These are phyloP conservation scores for Drosophila leontia DNA, from an alignment of 1,140 invertebrate species.

Conservation along the genomic window DNA sequence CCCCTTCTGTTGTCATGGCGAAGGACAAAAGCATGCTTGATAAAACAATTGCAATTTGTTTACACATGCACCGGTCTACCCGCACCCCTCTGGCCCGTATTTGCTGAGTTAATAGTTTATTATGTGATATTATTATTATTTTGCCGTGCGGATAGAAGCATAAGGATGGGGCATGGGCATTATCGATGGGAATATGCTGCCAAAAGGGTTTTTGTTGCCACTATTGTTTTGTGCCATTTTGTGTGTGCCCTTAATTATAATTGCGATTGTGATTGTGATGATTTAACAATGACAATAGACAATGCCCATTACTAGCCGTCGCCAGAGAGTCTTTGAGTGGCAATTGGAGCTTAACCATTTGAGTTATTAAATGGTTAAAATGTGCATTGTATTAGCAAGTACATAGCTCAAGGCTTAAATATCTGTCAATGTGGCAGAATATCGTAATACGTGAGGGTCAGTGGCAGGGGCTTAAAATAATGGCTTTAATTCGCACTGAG, in stretches of 20 bases:
- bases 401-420: slow-evolving; percentile 15
- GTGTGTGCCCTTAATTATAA: slow-evolving; percentile 44
- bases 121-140: slow-evolving; percentile 67
- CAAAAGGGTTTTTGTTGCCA: slow-evolving; percentile 42
- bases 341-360: slow-evolving; percentile 12
- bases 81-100: background rate
- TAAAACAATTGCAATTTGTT: slow-evolving; percentile 74
- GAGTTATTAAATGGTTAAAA: slow-evolving; percentile 2
- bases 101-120: slow-evolving; percentile 66
- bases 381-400: slow-evolving; percentile 2
- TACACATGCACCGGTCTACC: slow-evolving; percentile 43
- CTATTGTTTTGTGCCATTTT: slow-evolving; percentile 49
- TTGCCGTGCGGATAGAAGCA: slow-evolving; percentile 23
- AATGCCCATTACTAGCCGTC: slow-evolving; percentile 20
- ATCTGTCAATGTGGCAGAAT: slow-evolving; percentile 17
- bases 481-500: slow-evolving; percentile 9
- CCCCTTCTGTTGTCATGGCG: slow-evolving; percentile 49
- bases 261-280: slow-evolving; percentile 40
- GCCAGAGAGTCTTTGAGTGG: slow-evolving; percentile 25
- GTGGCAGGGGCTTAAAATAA: background rate
- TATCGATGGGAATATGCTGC: slow-evolving; percentile 37
- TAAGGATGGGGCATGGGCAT: slow-evolving; percentile 2
- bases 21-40: slow-evolving; percentile 63
- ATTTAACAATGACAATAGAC: slow-evolving; percentile 47
- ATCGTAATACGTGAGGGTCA: background rate